A percentile compares a stretch with the other conserved stretches of the same genome.
phyloP scores from a whole-genome alignment of 2,888 invertebrate species.

The Apoda limacodes region DNA sequence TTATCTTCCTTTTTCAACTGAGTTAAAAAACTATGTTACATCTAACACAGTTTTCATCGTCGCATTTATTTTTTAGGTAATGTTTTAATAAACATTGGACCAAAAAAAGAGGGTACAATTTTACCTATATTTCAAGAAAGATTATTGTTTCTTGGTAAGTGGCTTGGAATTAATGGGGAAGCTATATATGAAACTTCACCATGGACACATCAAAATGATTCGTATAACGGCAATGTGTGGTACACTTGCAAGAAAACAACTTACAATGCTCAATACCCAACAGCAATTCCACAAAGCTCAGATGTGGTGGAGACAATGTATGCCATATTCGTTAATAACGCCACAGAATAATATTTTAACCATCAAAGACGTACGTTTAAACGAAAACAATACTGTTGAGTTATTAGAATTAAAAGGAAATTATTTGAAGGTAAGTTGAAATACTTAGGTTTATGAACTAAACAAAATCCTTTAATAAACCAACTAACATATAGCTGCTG shows the following conservation, averaged over 20 bases:
- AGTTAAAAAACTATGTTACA: not conserved
- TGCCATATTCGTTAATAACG: conserved; percentile 70
- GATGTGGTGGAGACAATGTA: conserved; percentile 47
- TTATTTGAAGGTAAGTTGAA: too few relatives aligned
- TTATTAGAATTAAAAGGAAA: too few relatives aligned
- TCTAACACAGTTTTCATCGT: not conserved
- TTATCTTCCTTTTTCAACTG: not conserved
- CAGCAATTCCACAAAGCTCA: conserved; percentile 10
- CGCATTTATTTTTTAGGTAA: conserved; percentile 67
- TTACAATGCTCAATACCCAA: conserved; percentile 3
- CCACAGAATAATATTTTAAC: too few relatives aligned
- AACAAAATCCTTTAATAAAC: too few relatives aligned
- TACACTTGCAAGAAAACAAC: conserved; percentile 44
- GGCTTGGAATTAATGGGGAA: conserved; percentile 81
- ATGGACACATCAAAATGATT: conserved; percentile 82
- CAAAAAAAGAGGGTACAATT: conserved; percentile 83
- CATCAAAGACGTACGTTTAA: too few relatives aligned
- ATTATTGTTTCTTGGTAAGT: conserved; percentile 76
- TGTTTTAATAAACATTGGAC: conserved; percentile 81
- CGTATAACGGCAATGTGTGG: conserved; percentile 73
- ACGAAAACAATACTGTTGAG: too few relatives aligned
- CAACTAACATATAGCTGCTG: too few relatives aligned
- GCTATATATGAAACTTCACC: conserved; percentile 80
- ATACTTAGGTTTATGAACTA: too few relatives aligned
- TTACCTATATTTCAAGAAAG: conserved; percentile 83